Evolutionary conservation across 2,113 vertebrate genomes (phyloP).

Genomic region (Seriola quinqueradiata): DNA sequence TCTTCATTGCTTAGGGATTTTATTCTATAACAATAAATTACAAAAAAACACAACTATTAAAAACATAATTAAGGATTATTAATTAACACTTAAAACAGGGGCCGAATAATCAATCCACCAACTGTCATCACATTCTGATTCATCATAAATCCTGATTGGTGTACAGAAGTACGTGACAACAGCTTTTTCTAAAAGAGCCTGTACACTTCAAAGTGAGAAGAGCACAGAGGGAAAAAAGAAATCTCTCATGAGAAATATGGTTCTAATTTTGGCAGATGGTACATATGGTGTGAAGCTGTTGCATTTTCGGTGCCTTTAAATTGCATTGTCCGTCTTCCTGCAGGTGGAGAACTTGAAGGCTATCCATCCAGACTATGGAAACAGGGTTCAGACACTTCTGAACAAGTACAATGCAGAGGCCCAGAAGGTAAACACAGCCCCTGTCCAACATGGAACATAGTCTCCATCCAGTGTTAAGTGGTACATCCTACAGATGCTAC

Average conservation of each 20-base stretch:
- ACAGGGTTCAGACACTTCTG: slow-evolving; percentile 85
- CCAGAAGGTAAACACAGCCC: slow-evolving; percentile 82
- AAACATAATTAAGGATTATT: no score
- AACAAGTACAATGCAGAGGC: slow-evolving; percentile 87
- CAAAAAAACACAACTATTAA: no score
- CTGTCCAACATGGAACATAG: not conserved
- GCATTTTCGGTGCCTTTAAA: not conserved
- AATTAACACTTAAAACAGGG: no score
- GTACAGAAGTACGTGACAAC: not conserved
- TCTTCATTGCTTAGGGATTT: no score
- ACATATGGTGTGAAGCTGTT: not conserved
- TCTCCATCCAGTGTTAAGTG: not conserved
- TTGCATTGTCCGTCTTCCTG: not conserved
- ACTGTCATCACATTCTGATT: no score
- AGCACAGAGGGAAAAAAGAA: no score
- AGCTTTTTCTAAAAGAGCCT: no score
- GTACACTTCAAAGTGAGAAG: no score
- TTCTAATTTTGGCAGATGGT: not conserved
- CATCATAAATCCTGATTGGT: not conserved
- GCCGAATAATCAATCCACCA: not conserved
- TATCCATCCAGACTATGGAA: slow-evolving; percentile 89
- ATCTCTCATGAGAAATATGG: no score
- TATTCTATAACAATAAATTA: no score
- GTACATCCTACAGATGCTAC: not conserved
- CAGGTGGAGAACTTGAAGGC: slow-evolving; percentile 92